Base-by-base conservation (phyloP, 2,888 invertebrate species). In the Nomada ferruginata region DNA sequence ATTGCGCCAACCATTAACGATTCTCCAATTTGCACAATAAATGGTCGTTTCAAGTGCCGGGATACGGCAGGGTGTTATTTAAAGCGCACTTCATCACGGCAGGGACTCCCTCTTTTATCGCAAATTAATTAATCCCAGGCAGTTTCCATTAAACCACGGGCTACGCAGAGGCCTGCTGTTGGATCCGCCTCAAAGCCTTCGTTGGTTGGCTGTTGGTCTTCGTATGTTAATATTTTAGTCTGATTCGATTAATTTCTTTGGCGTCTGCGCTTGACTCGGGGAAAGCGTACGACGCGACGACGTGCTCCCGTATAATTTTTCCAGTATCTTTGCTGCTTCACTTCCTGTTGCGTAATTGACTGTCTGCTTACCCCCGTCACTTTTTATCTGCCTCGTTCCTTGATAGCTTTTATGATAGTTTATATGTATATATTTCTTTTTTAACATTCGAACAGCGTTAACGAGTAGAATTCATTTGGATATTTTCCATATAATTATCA, bases 11-110 rank as follows among this genome's bases (percentile, higher is more conserved):
- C 88, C 88, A 88, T 88, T 88, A 88, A 88, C 84, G 88, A 85
- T 88, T 84, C 87, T 88, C 84, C 88, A 88, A 88, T 88, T 88
- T 88, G 87, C 84, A 87, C 85, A 87, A 85, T 79, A 88, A 87
- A 87, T 76, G 84, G 87, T 88, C 87, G 88, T 88, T 88, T 84
- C 87, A 84, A 83, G 74, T 76, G 69, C 23, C 60, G 75, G 71
- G 64, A 53, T 69, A 71, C 74, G 68, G 53, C 65, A 64, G 26
- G 69, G 71, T 84, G 81, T 88, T 87, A 87, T 86, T 86, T 88
- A 81, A 88, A 84, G 88, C 79, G 76, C 57, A 82, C 86, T 88
- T 86, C 83, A 88, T 87, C 83, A 83, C 74, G 55, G 47, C 52
- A 63, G 23, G 66, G 50, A 61, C 69, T 71, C 75, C 63, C 83